Evolutionary conservation across 1,140 invertebrate genomes (phyloP).

Genomic region (Campoletis sonorensis): DNA sequence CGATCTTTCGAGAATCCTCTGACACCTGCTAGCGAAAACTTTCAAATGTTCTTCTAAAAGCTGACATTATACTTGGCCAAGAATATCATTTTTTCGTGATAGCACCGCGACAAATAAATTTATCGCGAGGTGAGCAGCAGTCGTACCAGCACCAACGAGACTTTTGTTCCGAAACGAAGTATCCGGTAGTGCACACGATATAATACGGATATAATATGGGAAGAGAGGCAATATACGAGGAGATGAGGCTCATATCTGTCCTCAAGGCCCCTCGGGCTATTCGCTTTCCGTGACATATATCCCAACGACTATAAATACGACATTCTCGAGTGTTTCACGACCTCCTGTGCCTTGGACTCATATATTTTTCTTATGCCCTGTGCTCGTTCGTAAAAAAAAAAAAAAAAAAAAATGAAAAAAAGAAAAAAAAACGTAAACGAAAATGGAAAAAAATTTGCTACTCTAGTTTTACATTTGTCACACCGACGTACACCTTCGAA

Average conservation of each 20-base stretch:
- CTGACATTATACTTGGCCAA: no score
- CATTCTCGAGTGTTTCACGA: conserved; percentile 15
- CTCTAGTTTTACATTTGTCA: conserved; percentile 2
- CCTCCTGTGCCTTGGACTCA: background rate
- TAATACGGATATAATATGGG: background rate
- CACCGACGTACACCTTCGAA: background rate
- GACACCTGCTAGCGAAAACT: no score
- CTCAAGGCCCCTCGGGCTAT: background rate
- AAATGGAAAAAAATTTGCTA: background rate
- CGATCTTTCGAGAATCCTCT: no score
- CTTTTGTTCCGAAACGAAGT: no score
- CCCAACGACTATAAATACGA: conserved; percentile 9
- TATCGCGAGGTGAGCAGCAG: no score
- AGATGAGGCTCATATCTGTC: conserved; percentile 6
- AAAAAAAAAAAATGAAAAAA: background rate
- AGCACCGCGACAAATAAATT: no score
- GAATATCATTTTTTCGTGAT: no score
- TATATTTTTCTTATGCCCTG: conserved; percentile 15
- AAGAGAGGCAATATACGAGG: conserved; percentile 11
- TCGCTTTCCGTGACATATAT: conserved; percentile 16
- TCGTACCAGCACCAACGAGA: no score
- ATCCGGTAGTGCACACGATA: background rate
- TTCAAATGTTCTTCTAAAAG: no score
- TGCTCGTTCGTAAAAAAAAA: background rate
- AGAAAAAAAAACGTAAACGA: background rate